Evolutionary conservation across 2,888 invertebrate genomes (phyloP).

Genomic region (Mesorhabditis sp.): DNA sequence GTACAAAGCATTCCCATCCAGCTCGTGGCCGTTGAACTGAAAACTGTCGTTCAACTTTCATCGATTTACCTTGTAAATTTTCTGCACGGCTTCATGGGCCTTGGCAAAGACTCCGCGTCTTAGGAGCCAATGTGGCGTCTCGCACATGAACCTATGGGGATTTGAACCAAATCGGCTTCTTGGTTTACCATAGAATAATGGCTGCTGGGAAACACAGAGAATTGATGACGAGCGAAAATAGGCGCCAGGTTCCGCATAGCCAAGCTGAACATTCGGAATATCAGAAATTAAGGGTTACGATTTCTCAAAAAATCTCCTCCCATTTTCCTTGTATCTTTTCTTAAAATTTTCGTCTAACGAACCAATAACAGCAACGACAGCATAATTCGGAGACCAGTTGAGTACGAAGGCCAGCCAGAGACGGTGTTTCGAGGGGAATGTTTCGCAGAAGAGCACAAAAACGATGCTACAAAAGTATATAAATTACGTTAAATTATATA

Average conservation of each 20-base stretch:
- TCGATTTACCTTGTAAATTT: background rate
- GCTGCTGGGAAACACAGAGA: background rate
- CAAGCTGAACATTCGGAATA: background rate
- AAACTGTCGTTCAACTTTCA: background rate
- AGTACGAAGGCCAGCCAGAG: constrained; percentile 2
- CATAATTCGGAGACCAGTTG: constrained; percentile 1
- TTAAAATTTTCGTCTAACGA: background rate
- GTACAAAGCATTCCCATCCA: background rate
- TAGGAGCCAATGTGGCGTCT: background rate
- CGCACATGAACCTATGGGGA: constrained; percentile 6
- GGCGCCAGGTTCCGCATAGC: background rate
- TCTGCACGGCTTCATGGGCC: background rate
- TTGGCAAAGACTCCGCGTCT: background rate
- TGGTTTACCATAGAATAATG: background rate
- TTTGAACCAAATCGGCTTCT: too few relatives aligned
- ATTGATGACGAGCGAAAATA: background rate
- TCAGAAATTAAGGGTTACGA: background rate
- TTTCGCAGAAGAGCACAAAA: constrained; percentile 1
- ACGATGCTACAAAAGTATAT: background rate
- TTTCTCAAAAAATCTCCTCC: background rate
- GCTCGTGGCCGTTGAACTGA: background rate
- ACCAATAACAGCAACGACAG: background rate
- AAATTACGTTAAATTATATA: too few relatives aligned
- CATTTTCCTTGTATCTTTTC: background rate
- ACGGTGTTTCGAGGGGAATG: constrained; percentile 6